Base-by-base conservation (phyloP, 2,797 vertebrate genomes). In the Denticeps clupeoides region DNA sequence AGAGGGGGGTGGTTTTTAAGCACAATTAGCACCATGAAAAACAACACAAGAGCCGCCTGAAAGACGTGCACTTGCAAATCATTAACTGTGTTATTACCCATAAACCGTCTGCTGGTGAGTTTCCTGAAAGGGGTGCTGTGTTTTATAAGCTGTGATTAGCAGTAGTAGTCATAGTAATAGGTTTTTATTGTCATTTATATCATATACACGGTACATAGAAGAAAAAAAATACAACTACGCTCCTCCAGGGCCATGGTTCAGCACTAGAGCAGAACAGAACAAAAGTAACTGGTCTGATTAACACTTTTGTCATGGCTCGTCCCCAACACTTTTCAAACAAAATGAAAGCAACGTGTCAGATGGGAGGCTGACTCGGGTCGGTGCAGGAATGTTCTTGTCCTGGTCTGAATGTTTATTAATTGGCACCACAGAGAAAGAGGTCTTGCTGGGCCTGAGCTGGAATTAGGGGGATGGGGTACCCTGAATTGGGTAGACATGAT, bases 11-110 rank as follows among this genome's bases (percentile, higher is more conserved):
- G 8, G 21, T 21, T 21, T 13, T 21, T 5, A 18, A 2, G 16
- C 11, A 18, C 35, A 21, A 38, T 38, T 38, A 21, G 18, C 5
- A 9, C 18, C 9, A 21, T 35, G 19, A 18, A 19, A 37, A 19
- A 38, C 18, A 21, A 8, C 16, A 38, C 10, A 10, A 18, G 38
- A 18, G 21, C 35, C 10, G 13, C 32, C 15, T 37, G 19, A 8
- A 37, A 4, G 37, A 33, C 33, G 33, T 13, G 16, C 42, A 56
- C 41, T 45, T 45, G 54, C 47, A 40, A 50, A 41, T 45, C 47
- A 50, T 56, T 56, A 50, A 50, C 47, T 56, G 1, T 7, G 32
- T 16, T n/a, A n/a, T n/a, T 32, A 16, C 32, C 32, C 3, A 7
- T 8, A 37, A 19, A 37, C 33, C 33, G 4, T 37, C 1, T 18